Evolutionary conservation across 1,140 invertebrate species (phyloP), one percentile per base, ranked within the genome.

Genomic region (Octopus bimaculoides): DNA sequence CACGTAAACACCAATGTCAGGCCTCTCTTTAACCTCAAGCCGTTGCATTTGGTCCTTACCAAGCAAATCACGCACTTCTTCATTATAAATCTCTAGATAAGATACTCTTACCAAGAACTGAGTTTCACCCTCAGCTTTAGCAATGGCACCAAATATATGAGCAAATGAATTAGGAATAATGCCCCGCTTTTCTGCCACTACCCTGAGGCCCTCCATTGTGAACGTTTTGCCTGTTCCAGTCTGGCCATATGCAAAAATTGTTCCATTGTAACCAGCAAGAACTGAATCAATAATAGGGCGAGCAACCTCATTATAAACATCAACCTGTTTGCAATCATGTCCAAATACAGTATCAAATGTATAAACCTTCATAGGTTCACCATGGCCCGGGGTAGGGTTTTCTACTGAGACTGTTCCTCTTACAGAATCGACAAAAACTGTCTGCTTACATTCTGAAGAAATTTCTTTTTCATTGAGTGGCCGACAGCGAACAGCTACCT

Each of bases 211-310:
- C 88, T 98, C 96, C 98, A 99, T 99, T 0, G 98, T 99, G 88
- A 96, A 98, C 0, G 98, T 99, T 91, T 99, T 99, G 14, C 98
- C 97, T 0, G 97, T 98, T 75, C 98, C 97, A 8, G 97, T 98
- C 91, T 99, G 98, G 4, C 98, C 98, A 92, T 99, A 99, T 0
- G 97, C 98, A 93, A 99, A 99, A 56, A 99, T 96, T 1, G 98
- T 99, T 89, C 89, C 99, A 91, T 99, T 99, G 89, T 98, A 99
- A 7, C 98, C 98, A 77, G 93, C 92, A n/a, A 99, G 90, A 41
- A 99, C 97, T 92, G 98, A 96, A 79, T 95, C 93, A 77, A 99
- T 94, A n/a, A 98, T 92, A 0, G 96, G 96, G 81, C 93, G 93
- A 5, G 98, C 96, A 76, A 98, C 94, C 80, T 94, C 92, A 87